A percentile compares a stretch with the other conserved stretches of the same genome.
Evolutionary conservation across 2,888 invertebrate species (phyloP).

Genomic region (Aquatica leii): DNA sequence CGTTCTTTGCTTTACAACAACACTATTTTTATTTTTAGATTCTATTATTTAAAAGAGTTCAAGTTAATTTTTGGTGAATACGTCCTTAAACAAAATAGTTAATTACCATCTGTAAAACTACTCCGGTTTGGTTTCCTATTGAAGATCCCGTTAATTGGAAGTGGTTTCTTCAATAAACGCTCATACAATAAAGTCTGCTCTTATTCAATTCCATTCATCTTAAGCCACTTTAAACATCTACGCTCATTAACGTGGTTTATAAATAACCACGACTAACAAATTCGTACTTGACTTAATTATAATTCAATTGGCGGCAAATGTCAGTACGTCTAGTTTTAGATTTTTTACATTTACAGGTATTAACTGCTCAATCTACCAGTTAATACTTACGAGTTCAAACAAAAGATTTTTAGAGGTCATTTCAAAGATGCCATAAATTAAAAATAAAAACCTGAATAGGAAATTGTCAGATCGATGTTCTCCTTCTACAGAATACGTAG

Average conservation of each 20-base stretch:
- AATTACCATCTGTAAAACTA: conserved; percentile 9
- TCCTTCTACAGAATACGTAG: background rate
- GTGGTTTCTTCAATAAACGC: conserved; percentile 29
- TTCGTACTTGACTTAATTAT: background rate
- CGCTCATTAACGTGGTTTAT: conserved; percentile 2
- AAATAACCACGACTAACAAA: background rate
- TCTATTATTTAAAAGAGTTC: background rate
- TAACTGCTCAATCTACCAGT: background rate
- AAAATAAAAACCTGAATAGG: conserved; percentile 10
- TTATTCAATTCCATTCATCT: conserved; percentile 25
- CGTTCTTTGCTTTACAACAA: conserved; percentile 17
- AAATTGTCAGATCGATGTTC: conserved; percentile 10
- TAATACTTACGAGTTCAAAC: conserved; percentile 10
- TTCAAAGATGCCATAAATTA: conserved; percentile 12
- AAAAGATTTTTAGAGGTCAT: conserved; percentile 19
- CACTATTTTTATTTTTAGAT: background rate
- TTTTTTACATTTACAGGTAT: background rate
- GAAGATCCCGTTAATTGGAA: conserved; percentile 29
- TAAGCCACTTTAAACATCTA: conserved; percentile 10
- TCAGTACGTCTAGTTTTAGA: too few species aligned
- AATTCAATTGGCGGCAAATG: too few species aligned
- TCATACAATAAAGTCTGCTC: conserved; percentile 25
- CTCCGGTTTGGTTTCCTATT: conserved; percentile 22
- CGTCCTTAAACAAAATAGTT: background rate
- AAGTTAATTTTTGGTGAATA: background rate